Conservation (phyloP, 2,113 vertebrate species). For the Trichomycterus rosablanca region DNA sequence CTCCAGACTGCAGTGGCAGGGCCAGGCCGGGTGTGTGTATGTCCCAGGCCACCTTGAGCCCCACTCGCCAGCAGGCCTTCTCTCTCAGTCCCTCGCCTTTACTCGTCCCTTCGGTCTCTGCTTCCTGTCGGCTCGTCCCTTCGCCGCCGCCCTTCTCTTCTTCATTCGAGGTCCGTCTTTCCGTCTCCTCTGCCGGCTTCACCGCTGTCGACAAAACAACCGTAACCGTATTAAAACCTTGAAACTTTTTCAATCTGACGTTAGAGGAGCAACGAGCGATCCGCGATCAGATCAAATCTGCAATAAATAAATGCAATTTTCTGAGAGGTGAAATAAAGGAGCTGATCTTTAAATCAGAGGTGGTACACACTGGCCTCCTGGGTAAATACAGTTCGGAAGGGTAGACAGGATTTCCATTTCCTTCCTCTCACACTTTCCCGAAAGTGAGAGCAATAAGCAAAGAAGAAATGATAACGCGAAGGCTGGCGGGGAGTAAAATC, state of each 20-base stretch:
- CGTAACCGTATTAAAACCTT: too few relatives aligned
- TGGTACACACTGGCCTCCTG: not conserved
- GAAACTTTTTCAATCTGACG: too few relatives aligned
- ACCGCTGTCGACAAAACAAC: too few relatives aligned
- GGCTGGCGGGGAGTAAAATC: slow-evolving; percentile 69
- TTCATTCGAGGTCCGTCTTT: slow-evolving; percentile 20
- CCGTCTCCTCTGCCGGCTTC: not conserved
- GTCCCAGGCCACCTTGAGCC: slow-evolving; percentile 95
- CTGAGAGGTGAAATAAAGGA: too few relatives aligned
- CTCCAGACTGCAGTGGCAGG: slow-evolving; percentile 86
- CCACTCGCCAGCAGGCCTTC: slow-evolving; percentile 80
- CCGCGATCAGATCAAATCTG: too few relatives aligned
- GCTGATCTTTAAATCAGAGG: too few relatives aligned
- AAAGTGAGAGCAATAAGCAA: slow-evolving; percentile 13
- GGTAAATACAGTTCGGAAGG: not conserved
- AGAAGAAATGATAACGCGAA: slow-evolving; percentile 20
- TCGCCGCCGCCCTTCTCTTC: slow-evolving; percentile 21
- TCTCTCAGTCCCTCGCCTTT: slow-evolving; percentile 70
- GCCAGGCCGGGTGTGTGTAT: slow-evolving; percentile 91
- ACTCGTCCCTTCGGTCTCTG: slow-evolving; percentile 54
- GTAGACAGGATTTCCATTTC: not conserved
- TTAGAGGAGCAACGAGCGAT: too few relatives aligned
- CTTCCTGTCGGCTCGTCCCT: too few relatives aligned
- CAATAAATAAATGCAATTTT: too few relatives aligned
- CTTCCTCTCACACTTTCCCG: not conserved